Conservation (phyloP, 2,113 vertebrate species). For the Podarcis raffonei region DNA sequence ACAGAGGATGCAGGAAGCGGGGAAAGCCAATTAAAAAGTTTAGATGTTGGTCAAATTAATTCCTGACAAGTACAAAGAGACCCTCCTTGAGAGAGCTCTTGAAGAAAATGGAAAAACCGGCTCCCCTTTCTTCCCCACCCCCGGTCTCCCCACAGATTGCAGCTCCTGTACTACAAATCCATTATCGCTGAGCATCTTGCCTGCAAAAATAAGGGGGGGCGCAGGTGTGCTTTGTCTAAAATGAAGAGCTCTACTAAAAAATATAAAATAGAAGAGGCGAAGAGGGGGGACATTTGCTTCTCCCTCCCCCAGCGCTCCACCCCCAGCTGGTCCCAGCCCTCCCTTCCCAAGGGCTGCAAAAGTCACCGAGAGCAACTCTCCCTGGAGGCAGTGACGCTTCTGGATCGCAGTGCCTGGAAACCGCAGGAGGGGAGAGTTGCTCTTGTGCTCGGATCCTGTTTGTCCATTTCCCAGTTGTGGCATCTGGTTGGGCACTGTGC, state of each 20-base stretch:
- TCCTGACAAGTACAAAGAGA: constrained; percentile 40
- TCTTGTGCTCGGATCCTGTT: too few species aligned
- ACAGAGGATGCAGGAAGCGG: background rate
- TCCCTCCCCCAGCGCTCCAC: background rate
- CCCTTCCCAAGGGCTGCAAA: background rate
- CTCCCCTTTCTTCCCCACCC: background rate
- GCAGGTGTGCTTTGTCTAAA: background rate
- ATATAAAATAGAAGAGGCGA: background rate
- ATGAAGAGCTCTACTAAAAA: background rate
- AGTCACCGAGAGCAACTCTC: background rate
- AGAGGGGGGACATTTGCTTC: too few species aligned
- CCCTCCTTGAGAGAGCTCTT: constrained; percentile 52
- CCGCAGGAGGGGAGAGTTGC: too few species aligned
- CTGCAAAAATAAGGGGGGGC: background rate
- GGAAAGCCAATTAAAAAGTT: background rate
- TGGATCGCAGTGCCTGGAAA: too few species aligned
- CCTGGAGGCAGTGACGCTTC: too few species aligned
- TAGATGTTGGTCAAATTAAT: constrained; percentile 44
- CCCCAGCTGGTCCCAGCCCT: background rate
- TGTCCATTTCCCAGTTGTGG: too few species aligned
- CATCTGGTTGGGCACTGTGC: too few species aligned
- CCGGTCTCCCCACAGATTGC: background rate
- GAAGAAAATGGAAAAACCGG: constrained; percentile 49
- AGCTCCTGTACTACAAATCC: background rate
- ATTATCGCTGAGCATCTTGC: background rate